These are phyloP conservation scores for Chloroclysta siterata DNA, from an alignment of 2,888 invertebrate genomes.

Conservation along the genomic window DNA sequence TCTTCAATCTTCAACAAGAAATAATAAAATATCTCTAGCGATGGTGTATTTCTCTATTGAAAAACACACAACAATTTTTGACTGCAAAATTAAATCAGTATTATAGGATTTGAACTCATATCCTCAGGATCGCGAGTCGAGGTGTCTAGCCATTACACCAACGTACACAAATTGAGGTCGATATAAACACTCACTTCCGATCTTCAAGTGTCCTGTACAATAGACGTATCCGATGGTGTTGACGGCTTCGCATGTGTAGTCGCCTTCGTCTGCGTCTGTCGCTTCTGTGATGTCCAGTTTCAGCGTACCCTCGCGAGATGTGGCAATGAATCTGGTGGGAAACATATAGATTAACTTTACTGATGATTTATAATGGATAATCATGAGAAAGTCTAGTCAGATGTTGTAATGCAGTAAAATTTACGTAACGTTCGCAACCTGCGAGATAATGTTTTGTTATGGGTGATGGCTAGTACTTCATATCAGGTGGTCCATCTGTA, in stretches of 20 bases:
- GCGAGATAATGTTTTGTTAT: no score
- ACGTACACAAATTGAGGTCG: not conserved
- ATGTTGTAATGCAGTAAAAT: no score
- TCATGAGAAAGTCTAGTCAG: not conserved
- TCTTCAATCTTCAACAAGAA: no score
- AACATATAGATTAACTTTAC: not conserved
- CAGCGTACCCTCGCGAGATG: conserved; percentile 90
- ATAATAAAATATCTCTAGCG: no score
- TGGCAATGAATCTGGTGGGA: conserved; percentile 78
- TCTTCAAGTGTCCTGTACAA: conserved; percentile 94
- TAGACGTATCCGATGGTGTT: conserved; percentile 96
- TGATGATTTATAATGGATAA: not conserved
- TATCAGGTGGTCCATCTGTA: no score
- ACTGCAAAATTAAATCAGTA: no score
- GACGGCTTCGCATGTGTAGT: conserved; percentile 97
- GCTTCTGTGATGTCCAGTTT: conserved; percentile 95
- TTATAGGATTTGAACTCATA: no score
- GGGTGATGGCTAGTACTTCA: no score
- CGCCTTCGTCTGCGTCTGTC: conserved; percentile 96
- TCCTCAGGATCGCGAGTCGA: no score
- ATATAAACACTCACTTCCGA: conserved; percentile 89
- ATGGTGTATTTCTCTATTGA: no score
- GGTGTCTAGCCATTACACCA: not conserved
- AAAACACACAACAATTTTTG: no score
- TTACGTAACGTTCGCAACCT: no score